Conservation (phyloP, 2,888 invertebrate species). For the Drosophila meridionalis region DNA sequence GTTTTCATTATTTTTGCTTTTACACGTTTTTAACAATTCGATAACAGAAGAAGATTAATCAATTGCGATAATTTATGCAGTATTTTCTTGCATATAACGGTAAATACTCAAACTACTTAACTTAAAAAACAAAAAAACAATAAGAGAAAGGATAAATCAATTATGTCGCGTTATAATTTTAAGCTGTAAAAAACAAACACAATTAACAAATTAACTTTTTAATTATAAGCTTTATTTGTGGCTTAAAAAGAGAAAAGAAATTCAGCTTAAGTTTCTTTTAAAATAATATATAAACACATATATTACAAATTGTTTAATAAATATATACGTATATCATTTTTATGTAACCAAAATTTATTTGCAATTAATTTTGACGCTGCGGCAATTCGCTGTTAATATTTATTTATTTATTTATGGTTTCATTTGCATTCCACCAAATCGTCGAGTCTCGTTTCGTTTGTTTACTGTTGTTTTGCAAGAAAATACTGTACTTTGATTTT, state of each 20-base stretch:
- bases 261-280: constrained; percentile 70
- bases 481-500: constrained; percentile 61
- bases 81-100: constrained; percentile 76
- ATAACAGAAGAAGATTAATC: constrained; percentile 23
- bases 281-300: constrained; percentile 67
- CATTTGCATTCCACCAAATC: constrained; percentile 27
- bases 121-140: constrained; percentile 15
- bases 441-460: constrained; percentile 34
- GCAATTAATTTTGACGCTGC: constrained; percentile 44
- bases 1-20: constrained; percentile 58
- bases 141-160: constrained; percentile 16
- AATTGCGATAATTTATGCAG: constrained; percentile 56
- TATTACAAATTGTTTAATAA: constrained; percentile 73
- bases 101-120: constrained; percentile 50
- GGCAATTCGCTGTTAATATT: constrained; percentile 36
- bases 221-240: constrained; percentile 55
- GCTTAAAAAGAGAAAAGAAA: constrained; percentile 42
- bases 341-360: constrained; percentile 67
- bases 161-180: constrained; percentile 46
- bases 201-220: constrained; percentile 38
- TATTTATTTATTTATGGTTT: constrained; percentile 20
- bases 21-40: constrained; percentile 41
- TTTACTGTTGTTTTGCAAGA: constrained; percentile 65
- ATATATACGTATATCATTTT: constrained; percentile 74
- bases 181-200: constrained; percentile 49